phyloP scores from a whole-genome alignment of 2,888 invertebrate genomes.

The Drosophila melanosoma region DNA sequence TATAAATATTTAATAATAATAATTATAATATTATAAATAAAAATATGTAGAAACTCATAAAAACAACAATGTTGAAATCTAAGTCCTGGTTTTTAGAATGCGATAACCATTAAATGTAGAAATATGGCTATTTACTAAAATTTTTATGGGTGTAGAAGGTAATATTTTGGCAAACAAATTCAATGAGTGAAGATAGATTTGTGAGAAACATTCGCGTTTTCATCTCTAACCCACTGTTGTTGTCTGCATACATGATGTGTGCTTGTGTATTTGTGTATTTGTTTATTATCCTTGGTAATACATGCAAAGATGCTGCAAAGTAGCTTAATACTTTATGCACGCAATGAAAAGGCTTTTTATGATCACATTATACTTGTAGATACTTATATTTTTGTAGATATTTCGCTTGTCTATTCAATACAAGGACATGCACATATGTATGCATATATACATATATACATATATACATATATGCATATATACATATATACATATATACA shows the following conservation, averaged over 20 bases:
- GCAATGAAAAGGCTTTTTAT: conserved; percentile 82
- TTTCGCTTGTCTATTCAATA: conserved; percentile 65
- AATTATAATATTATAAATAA: background rate
- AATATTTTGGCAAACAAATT: background rate
- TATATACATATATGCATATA: background rate
- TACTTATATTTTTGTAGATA: conserved; percentile 73
- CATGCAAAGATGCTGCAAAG: conserved; percentile 82
- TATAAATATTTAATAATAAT: background rate
- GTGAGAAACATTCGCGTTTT: background rate
- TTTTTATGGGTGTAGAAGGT: background rate
- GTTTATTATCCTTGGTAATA: conserved; percentile 76
- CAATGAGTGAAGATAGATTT: background rate
- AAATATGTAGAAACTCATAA: background rate
- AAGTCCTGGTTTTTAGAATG: background rate
- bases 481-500: conserved; percentile 4
- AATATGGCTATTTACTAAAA: background rate
- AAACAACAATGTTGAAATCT: background rate
- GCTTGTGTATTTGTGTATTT: conserved; percentile 54
- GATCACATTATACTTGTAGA: conserved; percentile 82
- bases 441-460: background rate
- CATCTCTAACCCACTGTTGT: conserved; percentile 34
- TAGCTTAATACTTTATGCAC: conserved; percentile 82
- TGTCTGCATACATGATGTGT: conserved; percentile 12
- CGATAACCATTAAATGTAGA: background rate
- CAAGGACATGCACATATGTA: conserved; percentile 23